These are phyloP conservation scores for Drosophila auraria DNA, from an alignment of 1,140 invertebrate genomes.

Conservation along the genomic window DNA sequence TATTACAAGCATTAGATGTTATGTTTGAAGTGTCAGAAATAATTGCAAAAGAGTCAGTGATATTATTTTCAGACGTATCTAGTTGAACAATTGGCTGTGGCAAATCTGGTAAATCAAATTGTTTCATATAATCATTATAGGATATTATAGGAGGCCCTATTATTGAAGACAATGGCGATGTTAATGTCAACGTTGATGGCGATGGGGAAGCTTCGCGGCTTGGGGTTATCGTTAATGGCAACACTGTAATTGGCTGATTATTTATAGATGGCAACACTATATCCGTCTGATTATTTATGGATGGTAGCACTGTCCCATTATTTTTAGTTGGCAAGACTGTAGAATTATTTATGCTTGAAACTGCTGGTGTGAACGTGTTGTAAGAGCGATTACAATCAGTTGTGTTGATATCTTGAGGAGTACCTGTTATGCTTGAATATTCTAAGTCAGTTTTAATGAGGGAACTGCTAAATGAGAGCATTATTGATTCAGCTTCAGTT, in stretches of 20 bases:
- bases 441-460: conserved; percentile 15
- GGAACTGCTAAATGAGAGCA: neutral
- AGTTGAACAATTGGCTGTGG: conserved; percentile 58
- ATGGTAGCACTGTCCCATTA: neutral
- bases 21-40: neutral
- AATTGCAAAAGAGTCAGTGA: neutral
- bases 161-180: conserved; percentile 19
- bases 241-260: conserved; percentile 6
- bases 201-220: conserved; percentile 26
- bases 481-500: conserved; percentile 1
- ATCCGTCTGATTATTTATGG: neutral
- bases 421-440: conserved; percentile 14
- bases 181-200: conserved; percentile 28
- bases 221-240: conserved; percentile 3
- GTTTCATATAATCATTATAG: conserved; percentile 72
- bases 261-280: conserved; percentile 13
- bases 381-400: conserved; percentile 19
- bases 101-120: conserved; percentile 72
- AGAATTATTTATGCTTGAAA: neutral
- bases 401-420: conserved; percentile 33
- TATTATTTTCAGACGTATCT: conserved; percentile 2
- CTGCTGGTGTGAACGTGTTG: conserved; percentile 57
- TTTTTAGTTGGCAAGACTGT: conserved; percentile 6
- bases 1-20: neutral
- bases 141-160: conserved; percentile 39